Base-by-base conservation (phyloP, 2,888 invertebrate genomes). In the Scelioninae gen. 1 region DNA sequence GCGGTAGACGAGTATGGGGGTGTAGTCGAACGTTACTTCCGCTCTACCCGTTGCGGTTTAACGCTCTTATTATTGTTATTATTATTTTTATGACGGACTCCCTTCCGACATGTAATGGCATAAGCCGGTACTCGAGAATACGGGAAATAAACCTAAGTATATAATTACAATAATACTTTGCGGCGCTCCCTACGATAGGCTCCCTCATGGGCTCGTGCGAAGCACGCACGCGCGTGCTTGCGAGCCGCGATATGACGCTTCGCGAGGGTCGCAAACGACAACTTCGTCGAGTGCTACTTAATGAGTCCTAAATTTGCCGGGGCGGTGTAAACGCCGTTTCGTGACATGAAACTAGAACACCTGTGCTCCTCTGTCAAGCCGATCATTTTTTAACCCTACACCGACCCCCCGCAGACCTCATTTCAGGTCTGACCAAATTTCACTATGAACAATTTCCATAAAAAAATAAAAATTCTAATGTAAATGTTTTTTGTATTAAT, bases 141-240 rank as follows among this genome's bases (percentile, higher is more conserved):
- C 91, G 90, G 92, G 92, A 92, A 92, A 91, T 92, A 91, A 92
- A 92, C 91, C 90, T 91, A 91, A 92, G 92, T 92, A 91, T 91
- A 90, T 92, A 92, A 92, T 92, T 92, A 92, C 91, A 91, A 91
- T 92, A 90, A 92, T 92, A 91, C 91, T 91, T 91, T 80, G 84
- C 85, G 87, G 84, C 86, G 85, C 81, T 86, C 86, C 88, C 81
- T 63, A 38, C 32, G 47, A 40, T 68, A n/a, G 79, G 68, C 38
- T 43, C 71, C 79, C 58, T 53, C 58, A 10, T 7, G 13, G 53
- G 43, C 86, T 86, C 81, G 62, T 76, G 68, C 83, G 83, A 77
- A 58, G 77, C 72, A 68, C 84, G 66, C 80, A 62, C 81, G 82
- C 76, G 71, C 74, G 60, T 56, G 66, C 75, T 79, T 72, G 68